Base-by-base conservation (phyloP, 2,888 invertebrate species). In the Chymomyza procnemis region DNA sequence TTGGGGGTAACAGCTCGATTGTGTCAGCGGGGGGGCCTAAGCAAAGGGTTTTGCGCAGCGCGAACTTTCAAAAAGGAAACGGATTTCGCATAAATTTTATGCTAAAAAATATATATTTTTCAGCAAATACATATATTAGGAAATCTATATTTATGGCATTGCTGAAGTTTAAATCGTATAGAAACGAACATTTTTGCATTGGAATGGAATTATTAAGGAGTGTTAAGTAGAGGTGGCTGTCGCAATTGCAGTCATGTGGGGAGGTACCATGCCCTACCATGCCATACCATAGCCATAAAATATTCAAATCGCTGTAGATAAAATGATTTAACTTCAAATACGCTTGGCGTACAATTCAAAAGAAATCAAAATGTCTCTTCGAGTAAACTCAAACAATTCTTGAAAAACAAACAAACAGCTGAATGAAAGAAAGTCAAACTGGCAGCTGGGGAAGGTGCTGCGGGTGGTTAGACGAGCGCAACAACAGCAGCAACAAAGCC, bases 31-130 rank as follows among this genome's bases (percentile, higher is more conserved):
- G 16, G 19, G 48, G 50, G 50, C n/a, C n/a, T 2, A 1, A 2
- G 16, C 50, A 19, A 50, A n/a, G 19, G 16, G 50, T 16, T 8
- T 16, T 12, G 50, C 50, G 14, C 22, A 19, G 54, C 54, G 18
- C 1, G 22, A 54, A 21, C 21, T 50, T 50, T 14, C n/a, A 50
- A n/a, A 60, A 18, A 16, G 62, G 64, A 46, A 65, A 66, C 68
- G 76, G 81, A 74, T 67, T 80, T 75, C 76, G 79, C 81, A 78
- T 71, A 80, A 75, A 82, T 84, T 79, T 78, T 78, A 66, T 41
- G 61, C 34, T 34, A 34, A 34, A 34, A n/a, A 34, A 34, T 9
- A 34, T 34, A 26, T 26, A 26, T 22, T 1, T 41, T 12, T 41
- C 1, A 5, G 34, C 34, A 41, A 41, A 41, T 41, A 41, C 12